phyloP scores from a whole-genome alignment of 2,888 invertebrate species.

The Trissoscelio sp. region DNA sequence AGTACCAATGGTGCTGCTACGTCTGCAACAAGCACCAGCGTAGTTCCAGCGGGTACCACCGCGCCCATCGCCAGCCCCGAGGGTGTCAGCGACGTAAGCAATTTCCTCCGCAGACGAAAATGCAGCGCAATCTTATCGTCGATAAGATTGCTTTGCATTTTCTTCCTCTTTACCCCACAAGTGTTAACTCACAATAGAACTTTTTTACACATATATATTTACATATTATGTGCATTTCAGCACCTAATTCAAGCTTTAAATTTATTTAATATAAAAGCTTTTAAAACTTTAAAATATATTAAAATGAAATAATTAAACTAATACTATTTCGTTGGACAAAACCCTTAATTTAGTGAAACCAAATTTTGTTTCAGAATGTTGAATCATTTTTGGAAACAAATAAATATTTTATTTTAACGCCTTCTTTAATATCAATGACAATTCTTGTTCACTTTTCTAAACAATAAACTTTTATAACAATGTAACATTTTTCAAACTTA shows the following conservation, averaged over 20 bases:
- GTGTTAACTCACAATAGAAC: conserved; percentile 28
- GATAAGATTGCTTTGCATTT: conserved; percentile 11
- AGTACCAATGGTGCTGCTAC: conserved; percentile 77
- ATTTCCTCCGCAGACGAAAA: conserved; percentile 32
- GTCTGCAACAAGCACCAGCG: conserved; percentile 73
- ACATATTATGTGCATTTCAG: conserved; percentile 15
- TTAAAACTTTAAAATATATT: no score
- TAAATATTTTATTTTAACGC: no score
- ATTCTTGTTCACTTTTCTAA: conserved; percentile 8
- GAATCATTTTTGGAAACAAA: no score
- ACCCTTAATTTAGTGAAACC: no score
- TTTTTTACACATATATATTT: conserved; percentile 14
- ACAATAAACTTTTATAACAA: conserved; percentile 32
- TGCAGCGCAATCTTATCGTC: conserved; percentile 50
- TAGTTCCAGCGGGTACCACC: conserved; percentile 76
- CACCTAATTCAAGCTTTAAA: no score
- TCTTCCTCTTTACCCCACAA: conserved; percentile 16
- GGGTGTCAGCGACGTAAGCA: conserved; percentile 82
- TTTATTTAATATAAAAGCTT: no score
- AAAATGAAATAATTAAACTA: no score
- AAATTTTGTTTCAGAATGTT: no score
- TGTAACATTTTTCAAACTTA: conserved; percentile 13
- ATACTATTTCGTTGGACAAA: no score
- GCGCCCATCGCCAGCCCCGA: conserved; percentile 84
- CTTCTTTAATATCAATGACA: no score